phyloP scores from a whole-genome alignment of 2,888 invertebrate genomes.

The Nemotelus nigrinus region DNA sequence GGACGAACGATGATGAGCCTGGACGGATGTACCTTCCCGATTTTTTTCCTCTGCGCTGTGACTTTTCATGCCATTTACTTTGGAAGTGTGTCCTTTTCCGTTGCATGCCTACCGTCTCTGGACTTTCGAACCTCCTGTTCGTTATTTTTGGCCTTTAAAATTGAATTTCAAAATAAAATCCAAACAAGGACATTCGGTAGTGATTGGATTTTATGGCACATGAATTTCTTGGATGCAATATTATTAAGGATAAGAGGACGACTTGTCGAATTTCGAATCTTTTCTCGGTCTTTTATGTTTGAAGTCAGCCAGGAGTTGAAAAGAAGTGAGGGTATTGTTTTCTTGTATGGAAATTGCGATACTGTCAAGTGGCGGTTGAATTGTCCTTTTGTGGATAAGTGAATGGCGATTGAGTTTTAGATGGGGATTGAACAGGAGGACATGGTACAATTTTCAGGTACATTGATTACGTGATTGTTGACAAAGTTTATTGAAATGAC shows the following conservation, averaged over 20 bases:
- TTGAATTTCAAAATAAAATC: constrained; percentile 50
- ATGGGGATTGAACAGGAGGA: constrained; percentile 1
- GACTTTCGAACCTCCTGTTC: no score
- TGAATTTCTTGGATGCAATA: constrained; percentile 50
- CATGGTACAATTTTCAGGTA: constrained; percentile 49
- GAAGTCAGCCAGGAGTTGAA: background rate
- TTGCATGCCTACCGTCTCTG: no score
- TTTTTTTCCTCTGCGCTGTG: no score
- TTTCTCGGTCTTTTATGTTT: no score
- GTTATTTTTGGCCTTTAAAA: constrained; percentile 37
- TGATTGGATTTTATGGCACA: constrained; percentile 52
- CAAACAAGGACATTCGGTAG: constrained; percentile 45
- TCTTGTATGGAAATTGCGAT: constrained; percentile 9
- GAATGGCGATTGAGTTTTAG: constrained; percentile 18
- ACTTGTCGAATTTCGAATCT: background rate
- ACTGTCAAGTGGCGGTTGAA: constrained; percentile 11
- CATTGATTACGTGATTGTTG: constrained; percentile 51
- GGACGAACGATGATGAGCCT: no score
- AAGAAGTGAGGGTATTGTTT: constrained; percentile 24
- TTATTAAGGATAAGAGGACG: constrained; percentile 31
- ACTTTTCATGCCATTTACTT: no score
- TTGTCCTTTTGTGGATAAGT: background rate
- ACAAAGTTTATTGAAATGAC: constrained; percentile 49
- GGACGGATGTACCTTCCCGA: no score
- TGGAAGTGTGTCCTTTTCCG: no score